These are phyloP conservation scores for Mellilla xanthometata DNA, from an alignment of 2,888 invertebrate species.

Conservation along the genomic window DNA sequence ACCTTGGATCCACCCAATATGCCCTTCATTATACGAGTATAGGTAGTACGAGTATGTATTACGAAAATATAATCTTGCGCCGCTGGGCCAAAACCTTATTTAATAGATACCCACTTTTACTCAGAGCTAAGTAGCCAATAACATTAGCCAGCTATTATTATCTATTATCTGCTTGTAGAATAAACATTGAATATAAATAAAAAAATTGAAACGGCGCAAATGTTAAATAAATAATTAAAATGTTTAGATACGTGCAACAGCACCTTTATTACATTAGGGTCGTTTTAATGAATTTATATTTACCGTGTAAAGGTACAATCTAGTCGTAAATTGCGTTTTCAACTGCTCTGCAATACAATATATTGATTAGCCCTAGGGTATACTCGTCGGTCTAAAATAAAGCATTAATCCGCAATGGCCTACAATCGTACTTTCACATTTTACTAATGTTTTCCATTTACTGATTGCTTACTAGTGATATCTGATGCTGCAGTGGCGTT, in stretches of 20 bases:
- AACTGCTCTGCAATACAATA: constrained; percentile 14
- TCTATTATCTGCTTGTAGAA: too few species aligned
- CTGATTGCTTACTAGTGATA: constrained; percentile 54
- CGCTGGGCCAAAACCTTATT: too few species aligned
- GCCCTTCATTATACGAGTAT: too few species aligned
- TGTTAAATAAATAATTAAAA: not conserved
- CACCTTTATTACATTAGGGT: not conserved
- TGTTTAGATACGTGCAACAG: not conserved
- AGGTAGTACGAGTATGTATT: too few species aligned
- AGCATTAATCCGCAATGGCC: constrained; percentile 47
- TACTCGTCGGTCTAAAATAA: constrained; percentile 34
- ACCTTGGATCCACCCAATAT: too few species aligned
- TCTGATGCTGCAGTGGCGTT: constrained; percentile 1
- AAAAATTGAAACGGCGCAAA: not conserved
- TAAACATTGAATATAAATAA: not conserved
- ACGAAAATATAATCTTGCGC: too few species aligned
- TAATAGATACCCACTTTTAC: too few species aligned
- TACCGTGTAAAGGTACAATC: not conserved
- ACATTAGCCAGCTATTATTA: too few species aligned
- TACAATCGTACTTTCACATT: constrained; percentile 48
- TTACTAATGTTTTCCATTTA: constrained; percentile 55
- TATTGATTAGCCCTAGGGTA: constrained; percentile 18
- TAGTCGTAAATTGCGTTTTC: constrained; percentile 7
- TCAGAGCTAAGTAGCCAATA: too few species aligned
- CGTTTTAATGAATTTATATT: not conserved